phyloP scores from a whole-genome alignment of 2,113 vertebrate species.

The Eptatretus burgeri region DNA sequence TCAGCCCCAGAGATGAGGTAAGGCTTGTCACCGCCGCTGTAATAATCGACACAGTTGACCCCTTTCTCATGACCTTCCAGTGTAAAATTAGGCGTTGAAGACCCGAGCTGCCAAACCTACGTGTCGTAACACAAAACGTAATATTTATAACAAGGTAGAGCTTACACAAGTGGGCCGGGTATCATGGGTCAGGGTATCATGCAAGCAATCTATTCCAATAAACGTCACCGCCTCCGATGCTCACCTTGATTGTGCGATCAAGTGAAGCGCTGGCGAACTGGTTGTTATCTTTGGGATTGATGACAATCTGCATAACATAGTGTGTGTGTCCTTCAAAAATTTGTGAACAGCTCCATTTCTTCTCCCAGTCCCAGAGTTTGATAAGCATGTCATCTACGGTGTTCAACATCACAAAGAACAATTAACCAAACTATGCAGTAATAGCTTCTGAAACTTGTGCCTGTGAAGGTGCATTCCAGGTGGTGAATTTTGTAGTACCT shows the following conservation, averaged over 20 bases:
- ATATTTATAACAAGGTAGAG: no score
- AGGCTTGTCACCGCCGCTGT: conserved; percentile 90
- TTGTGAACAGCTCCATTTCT: conserved; percentile 92
- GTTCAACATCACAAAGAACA: background rate
- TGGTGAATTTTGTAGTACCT: no score
- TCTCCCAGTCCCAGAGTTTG: conserved; percentile 98
- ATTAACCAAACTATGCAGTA: no score
- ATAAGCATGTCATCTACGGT: conserved; percentile 86
- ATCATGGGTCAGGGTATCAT: no score
- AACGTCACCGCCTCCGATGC: no score
- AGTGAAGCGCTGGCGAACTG: conserved; percentile 92
- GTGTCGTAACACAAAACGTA: background rate
- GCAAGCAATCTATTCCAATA: no score
- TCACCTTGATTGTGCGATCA: conserved; percentile 89
- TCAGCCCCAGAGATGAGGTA: conserved; percentile 94
- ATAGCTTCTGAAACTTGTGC: no score
- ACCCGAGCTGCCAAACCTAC: conserved; percentile 96
- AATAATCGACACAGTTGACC: conserved; percentile 94
- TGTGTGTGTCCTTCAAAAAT: conserved; percentile 99
- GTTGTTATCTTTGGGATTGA: conserved; percentile 97
- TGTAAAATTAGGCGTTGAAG: conserved; percentile 87
- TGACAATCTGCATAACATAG: conserved; percentile 98
- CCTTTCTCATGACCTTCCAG: conserved; percentile 92
- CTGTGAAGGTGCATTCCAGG: no score
- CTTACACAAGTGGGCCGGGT: no score